Evolutionary conservation across 2,797 vertebrate species (phyloP).

Genomic region (Huso huso): DNA sequence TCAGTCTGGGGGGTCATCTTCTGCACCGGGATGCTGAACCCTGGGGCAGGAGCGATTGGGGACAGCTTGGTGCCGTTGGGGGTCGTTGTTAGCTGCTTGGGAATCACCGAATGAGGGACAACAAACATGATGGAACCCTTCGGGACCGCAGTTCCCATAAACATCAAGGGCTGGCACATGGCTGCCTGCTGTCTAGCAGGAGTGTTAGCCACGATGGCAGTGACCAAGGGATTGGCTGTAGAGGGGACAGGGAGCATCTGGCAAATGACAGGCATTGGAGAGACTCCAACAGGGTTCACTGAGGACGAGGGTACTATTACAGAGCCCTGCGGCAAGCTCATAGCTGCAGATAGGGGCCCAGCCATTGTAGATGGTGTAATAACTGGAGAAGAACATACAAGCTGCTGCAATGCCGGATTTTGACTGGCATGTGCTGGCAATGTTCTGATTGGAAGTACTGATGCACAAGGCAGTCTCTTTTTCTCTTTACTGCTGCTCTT

Average conservation of each 20-base stretch:
- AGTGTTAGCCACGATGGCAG: constrained; percentile 31
- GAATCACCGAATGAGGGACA: constrained; percentile 59
- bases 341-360: constrained; percentile 18
- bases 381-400: background rate
- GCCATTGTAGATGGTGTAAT: constrained; percentile 12
- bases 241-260: constrained; percentile 62
- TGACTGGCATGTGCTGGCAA: constrained; percentile 8
- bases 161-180: constrained; percentile 60
- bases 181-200: constrained; percentile 33
- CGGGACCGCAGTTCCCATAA: constrained; percentile 66
- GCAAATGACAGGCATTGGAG: constrained; percentile 56
- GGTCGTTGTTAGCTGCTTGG: constrained; percentile 46
- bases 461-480: constrained; percentile 20
- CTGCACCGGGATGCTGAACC: constrained; percentile 36
- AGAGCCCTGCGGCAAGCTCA: constrained; percentile 20
- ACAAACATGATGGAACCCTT: constrained; percentile 70
- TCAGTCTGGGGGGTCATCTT: constrained; percentile 45
- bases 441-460: background rate
- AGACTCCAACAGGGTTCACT: constrained; percentile 24
- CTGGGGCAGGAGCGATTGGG: constrained; percentile 75
- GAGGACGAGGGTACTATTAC: constrained; percentile 24
- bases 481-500: constrained; percentile 22
- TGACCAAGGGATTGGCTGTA: constrained; percentile 38
- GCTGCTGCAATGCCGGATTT: background rate
- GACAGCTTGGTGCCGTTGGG: constrained; percentile 65